Evolutionary conservation across 2,888 invertebrate genomes (phyloP), one percentile per base, ranked within the genome.

Genomic region (Opisthograptis luteolata): DNA sequence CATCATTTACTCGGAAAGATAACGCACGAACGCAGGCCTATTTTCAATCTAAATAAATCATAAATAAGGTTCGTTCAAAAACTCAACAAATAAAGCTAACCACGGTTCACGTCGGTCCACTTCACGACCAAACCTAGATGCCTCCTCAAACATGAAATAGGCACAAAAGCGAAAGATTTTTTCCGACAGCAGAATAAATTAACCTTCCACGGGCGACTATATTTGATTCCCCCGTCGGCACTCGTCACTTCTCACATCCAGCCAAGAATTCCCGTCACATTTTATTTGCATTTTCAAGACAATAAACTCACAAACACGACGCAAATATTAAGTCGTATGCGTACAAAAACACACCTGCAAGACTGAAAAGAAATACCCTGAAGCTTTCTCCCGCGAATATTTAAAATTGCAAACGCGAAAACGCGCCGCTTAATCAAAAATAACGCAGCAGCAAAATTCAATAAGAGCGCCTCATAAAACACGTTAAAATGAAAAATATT

Each of bases 401-500:
- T 78, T 73, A 74, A 81, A 81, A 82, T 79, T 74, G 67, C 66
- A 60, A 65, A 60, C 47, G 47, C 39, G 45, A 60, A 63, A 66
- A 53, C 60, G 60, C 47, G 49, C 14, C 68, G 77, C 79, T 81
- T 86, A 81, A 85, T 82, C 77, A 84, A 78, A 84, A 82, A 83
- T 82, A 86, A 84, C 81, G 77, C 69, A 70, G 44, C 74, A 66
- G 67, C 76, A 73, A 82, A 82, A 84, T 85, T 83, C 85, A 84
- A 86, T 86, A 83, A 84, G 73, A 76, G 69, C 58, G 70, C 58
- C 73, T 71, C 84, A 79, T 85, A 82, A 86, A 85, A 81, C 76
- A 80, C 72, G 79, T 71, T 75, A 72, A 83, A 81, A 85, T 82
- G 84, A 75, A 84, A 86, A 84, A 84, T 85, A 85, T 87, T 81